A percentile compares a stretch with the other conserved stretches of the same genome.
phyloP scores from a whole-genome alignment of 2,888 invertebrate genomes.

The Cryptus armator region DNA sequence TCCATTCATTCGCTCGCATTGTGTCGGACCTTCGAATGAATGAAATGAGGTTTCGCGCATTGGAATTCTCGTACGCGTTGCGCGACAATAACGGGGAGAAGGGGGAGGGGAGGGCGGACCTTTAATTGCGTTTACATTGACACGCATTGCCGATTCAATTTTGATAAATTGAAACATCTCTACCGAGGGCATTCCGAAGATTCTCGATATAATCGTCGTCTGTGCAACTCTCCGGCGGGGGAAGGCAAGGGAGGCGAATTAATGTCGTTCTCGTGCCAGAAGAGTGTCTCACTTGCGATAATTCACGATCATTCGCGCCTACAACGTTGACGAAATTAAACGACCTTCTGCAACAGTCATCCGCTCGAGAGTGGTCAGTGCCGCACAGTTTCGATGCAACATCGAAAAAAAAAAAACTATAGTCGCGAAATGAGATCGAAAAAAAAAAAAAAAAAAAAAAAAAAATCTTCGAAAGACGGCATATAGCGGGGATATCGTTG shows the following conservation, averaged over 20 bases:
- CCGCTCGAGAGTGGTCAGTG: slow-evolving; percentile 35
- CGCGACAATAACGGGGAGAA: not conserved
- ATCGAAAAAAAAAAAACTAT: slow-evolving; percentile 16
- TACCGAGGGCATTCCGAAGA: not conserved
- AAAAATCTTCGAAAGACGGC: not conserved
- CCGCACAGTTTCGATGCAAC: slow-evolving; percentile 6
- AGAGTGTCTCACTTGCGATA: slow-evolving; percentile 60
- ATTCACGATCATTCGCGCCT: slow-evolving; percentile 66
- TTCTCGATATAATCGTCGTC: not conserved
- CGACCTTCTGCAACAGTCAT: slow-evolving; percentile 53
- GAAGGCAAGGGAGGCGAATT: not conserved
- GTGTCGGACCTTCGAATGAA: slow-evolving; percentile 49
- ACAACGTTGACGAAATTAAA: slow-evolving; percentile 63
- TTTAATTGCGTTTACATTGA: too few relatives aligned
- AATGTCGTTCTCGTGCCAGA: slow-evolving; percentile 60
- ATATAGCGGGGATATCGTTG: not conserved
- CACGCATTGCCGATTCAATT: too few relatives aligned
- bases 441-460: slow-evolving; percentile 33
- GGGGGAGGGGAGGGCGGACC: too few relatives aligned
- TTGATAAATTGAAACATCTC: not conserved
- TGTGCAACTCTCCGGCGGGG: not conserved
- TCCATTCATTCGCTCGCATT: slow-evolving; percentile 40
- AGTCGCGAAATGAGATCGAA: not conserved
- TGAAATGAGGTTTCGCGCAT: slow-evolving; percentile 41
- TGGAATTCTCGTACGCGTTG: slow-evolving; percentile 42